Conservation (phyloP, 1,140 invertebrate genomes). For the Caenorhabditis briggsae region DNA sequence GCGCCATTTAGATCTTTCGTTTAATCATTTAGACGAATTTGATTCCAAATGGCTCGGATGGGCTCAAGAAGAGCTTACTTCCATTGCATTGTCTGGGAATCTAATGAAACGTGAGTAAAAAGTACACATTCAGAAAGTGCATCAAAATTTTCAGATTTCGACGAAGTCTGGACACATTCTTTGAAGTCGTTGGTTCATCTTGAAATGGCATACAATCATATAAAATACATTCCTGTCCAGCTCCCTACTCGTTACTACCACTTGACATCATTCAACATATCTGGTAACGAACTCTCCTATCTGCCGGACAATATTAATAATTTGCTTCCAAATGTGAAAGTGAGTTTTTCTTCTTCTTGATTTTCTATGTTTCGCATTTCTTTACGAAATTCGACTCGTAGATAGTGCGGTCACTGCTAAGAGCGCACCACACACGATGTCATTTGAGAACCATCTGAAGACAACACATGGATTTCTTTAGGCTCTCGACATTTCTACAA, state of each 20-base stretch:
- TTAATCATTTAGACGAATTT: slow-evolving; percentile 72
- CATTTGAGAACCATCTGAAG: slow-evolving; percentile 31
- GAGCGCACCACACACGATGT: slow-evolving; percentile 16
- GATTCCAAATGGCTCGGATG: slow-evolving; percentile 68
- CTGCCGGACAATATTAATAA: slow-evolving; percentile 61
- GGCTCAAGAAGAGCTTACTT: slow-evolving; percentile 69
- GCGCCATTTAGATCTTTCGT: slow-evolving; percentile 71
- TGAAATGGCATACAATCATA: slow-evolving; percentile 73
- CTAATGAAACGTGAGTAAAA: slow-evolving; percentile 51
- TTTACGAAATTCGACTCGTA: slow-evolving; percentile 38
- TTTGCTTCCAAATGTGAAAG: slow-evolving; percentile 60
- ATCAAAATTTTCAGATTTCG: slow-evolving; percentile 17
- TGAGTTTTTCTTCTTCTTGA: slow-evolving; percentile 1
- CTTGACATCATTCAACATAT: slow-evolving; percentile 58
- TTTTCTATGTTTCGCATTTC: not conserved
- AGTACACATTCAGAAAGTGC: not conserved
- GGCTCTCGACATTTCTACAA: slow-evolving; percentile 70
- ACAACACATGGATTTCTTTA: slow-evolving; percentile 65
- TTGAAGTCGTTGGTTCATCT: slow-evolving; percentile 63
- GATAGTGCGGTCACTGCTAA: not conserved
- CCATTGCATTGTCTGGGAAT: slow-evolving; percentile 72
- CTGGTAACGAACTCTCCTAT: slow-evolving; percentile 57
- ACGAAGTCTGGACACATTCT: slow-evolving; percentile 45
- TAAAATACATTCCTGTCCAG: slow-evolving; percentile 68
- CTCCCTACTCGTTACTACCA: slow-evolving; percentile 60